Evolutionary conservation across 2,113 vertebrate species (phyloP), one percentile per base, ranked within the genome.

Genomic region (Cryptomyrus ogoouensis): DNA sequence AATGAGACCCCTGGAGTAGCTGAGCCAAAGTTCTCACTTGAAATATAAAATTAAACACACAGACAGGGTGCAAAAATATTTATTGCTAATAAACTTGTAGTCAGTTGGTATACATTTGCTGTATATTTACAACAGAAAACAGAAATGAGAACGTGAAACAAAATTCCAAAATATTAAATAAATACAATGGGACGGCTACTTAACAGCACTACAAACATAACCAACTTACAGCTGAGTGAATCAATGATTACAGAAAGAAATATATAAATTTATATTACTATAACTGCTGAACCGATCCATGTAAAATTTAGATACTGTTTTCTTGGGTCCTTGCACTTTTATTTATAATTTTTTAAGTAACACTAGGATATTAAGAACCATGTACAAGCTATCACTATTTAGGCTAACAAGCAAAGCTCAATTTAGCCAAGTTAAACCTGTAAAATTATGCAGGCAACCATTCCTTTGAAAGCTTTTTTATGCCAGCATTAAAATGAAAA

Each of bases 11-110:
- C 62, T 66, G n/a, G 10, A 70, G 9, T 4, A 27, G 62, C 9
- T 3, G 9, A 66, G 62, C 62, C n/a, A 66, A 66, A 66, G 3
- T 31, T 70, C 9, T 31, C 27, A 31, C 62, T 70, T 31, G 62
- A 62, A 62, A 89, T 12, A 80, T 85, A 66, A 90, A 90, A 85
- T 6, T 21, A 74, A 56, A 53, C 3, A 42, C 49, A 56, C 13
- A 89, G n/a, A 90, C 94, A 95, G 95, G 96, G 96, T 97, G 96
- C 96, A 97, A 97, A 97, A 97, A 96, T 97, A 97, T 97, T 97
- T 97, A 97, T 97, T 97, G 96, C 96, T 96, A 96, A 96, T 96
- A 97, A 96, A 97, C 95, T 93, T 95, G 95, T 95, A 93, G 95
- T 96, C 95, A 95, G 96, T 96, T 94, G 94, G 95, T 96, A 95